These are phyloP conservation scores for Sebastes itinus DNA, from an alignment of 2,797 vertebrate genomes.

Conservation along the genomic window DNA sequence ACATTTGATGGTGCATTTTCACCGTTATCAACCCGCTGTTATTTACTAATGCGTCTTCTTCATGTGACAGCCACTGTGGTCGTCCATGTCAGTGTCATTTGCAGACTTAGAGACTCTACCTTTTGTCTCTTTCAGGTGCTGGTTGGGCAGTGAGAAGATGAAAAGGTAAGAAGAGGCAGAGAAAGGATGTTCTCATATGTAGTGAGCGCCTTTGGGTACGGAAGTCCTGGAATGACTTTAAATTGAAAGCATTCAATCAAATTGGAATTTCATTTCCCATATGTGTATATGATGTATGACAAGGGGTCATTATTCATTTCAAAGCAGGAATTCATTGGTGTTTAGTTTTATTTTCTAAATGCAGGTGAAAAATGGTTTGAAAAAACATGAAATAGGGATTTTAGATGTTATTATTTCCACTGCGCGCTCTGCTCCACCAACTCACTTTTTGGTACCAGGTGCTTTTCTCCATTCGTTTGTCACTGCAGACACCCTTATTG, in stretches of 20 bases:
- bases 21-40: slow-evolving; percentile 80
- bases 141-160: background rate
- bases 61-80: slow-evolving; percentile 46
- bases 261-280: slow-evolving; percentile 65
- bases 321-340: background rate
- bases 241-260: slow-evolving; percentile 73
- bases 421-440: too few relatives aligned
- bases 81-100: background rate
- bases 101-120: slow-evolving; percentile 1
- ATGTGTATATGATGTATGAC: slow-evolving; percentile 13
- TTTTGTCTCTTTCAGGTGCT: slow-evolving; percentile 48
- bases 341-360: background rate
- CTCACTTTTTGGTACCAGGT: too few relatives aligned
- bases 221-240: slow-evolving; percentile 39
- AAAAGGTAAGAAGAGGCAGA: background rate
- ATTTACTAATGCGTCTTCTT: slow-evolving; percentile 80
- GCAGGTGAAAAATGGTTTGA: background rate
- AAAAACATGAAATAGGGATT: background rate
- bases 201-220: slow-evolving; percentile 29
- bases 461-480: too few relatives aligned
- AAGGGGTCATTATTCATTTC: slow-evolving; percentile 15
- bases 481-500: too few relatives aligned
- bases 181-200: slow-evolving; percentile 46
- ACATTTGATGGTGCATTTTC: slow-evolving; percentile 82
- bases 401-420: too few relatives aligned